phyloP scores from a whole-genome alignment of 35 echinoderm and acorn worm genomes.

The Anneissia japonica region DNA sequence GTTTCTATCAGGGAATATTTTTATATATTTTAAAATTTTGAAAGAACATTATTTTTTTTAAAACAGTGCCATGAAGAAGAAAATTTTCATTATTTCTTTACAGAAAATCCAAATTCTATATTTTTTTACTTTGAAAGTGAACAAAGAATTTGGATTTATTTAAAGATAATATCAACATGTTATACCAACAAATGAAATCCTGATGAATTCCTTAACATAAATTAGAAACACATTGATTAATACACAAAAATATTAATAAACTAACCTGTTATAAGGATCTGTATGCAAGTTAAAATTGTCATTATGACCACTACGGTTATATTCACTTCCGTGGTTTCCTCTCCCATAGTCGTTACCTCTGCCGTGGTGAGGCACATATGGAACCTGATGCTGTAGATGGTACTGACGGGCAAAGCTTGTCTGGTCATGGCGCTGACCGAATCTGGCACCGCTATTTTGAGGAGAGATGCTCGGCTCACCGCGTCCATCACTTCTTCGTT shows the following conservation, averaged over 20 bases:
- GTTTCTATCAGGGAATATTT: no score
- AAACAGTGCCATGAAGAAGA: no score
- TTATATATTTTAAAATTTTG: no score
- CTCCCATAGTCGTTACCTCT: slow-evolving; percentile 24
- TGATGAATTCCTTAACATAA: not conserved
- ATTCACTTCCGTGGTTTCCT: not conserved
- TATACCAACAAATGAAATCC: not conserved
- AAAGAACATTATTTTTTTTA: no score
- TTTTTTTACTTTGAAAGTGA: no score
- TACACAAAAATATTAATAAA: not conserved
- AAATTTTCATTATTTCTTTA: no score
- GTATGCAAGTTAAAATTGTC: not conserved
- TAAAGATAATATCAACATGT: no score
- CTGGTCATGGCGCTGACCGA: slow-evolving; percentile 12
- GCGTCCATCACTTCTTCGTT: slow-evolving; percentile 46
- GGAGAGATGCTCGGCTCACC: slow-evolving; percentile 57
- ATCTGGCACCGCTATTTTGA: slow-evolving; percentile 36
- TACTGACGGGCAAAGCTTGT: slow-evolving; percentile 35
- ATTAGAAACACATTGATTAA: not conserved
- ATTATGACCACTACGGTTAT: no score
- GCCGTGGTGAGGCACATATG: slow-evolving; percentile 84
- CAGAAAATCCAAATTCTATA: no score
- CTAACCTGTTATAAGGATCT: not conserved
- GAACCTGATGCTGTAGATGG: slow-evolving; percentile 70
- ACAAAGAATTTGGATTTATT: no score